Evolutionary conservation across 2,797 vertebrate species (phyloP).

Genomic region (Eutrigla gurnardus): DNA sequence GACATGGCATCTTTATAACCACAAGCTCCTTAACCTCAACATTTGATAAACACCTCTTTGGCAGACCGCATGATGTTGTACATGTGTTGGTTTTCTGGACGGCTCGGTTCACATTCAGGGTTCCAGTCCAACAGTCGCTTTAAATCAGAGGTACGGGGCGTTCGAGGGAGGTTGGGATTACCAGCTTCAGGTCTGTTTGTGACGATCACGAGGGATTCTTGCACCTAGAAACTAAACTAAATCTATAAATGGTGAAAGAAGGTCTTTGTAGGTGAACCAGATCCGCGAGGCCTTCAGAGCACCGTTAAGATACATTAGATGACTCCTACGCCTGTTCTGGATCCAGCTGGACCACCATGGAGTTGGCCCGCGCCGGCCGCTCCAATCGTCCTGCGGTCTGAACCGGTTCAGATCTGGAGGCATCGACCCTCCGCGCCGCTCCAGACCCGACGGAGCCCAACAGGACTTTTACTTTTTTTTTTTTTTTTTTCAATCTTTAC

Average conservation of each 20-base stretch:
- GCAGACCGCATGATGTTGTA: neutral
- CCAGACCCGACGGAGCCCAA: constrained; percentile 65
- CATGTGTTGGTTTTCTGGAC: neutral
- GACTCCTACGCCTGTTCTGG: constrained; percentile 19
- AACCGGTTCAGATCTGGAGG: constrained; percentile 14
- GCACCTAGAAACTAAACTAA: neutral
- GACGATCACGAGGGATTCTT: neutral
- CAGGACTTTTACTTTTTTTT: neutral
- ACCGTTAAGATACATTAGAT: constrained; percentile 21
- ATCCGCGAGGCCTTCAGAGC: constrained; percentile 7
- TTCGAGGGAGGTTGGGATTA: too few species aligned
- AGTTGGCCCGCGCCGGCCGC: constrained; percentile 46
- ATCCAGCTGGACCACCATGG: constrained; percentile 64
- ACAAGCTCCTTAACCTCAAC: neutral
- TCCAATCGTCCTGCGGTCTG: constrained; percentile 45
- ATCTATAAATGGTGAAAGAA: too few species aligned
- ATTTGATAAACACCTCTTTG: neutral
- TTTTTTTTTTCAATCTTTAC: neutral
- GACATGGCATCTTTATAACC: neutral
- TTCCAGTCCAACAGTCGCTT: neutral
- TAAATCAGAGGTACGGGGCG: too few species aligned
- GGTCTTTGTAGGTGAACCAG: neutral
- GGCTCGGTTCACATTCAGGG: neutral
- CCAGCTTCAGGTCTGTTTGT: too few species aligned
- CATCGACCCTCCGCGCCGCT: constrained; percentile 39